Evolutionary conservation across 2,888 invertebrate genomes (phyloP).

Genomic region (Acleris laterana): DNA sequence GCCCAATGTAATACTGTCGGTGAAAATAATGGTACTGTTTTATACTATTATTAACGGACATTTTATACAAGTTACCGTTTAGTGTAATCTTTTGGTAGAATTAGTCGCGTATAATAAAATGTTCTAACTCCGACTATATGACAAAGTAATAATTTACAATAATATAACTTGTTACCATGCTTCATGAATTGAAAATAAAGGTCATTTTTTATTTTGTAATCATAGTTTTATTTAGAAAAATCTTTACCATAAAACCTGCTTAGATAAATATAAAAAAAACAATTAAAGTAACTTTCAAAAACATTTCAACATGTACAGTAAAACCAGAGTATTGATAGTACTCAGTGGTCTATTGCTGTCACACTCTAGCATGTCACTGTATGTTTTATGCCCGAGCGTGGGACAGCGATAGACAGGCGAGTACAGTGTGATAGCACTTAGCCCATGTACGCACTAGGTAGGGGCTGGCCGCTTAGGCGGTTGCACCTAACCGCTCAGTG

Average conservation of each 20-base stretch:
- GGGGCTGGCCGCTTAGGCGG: too few species aligned
- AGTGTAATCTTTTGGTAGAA: conserved; percentile 79
- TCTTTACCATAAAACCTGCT: conserved; percentile 22
- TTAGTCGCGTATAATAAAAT: conserved; percentile 76
- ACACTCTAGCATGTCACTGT: too few species aligned
- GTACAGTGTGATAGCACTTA: too few species aligned
- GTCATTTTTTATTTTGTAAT: conserved; percentile 83
- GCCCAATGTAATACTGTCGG: conserved; percentile 57
- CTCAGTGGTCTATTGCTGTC: too few species aligned
- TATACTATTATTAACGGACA: conserved; percentile 78
- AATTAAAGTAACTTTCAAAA: conserved; percentile 9
- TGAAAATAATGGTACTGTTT: conserved; percentile 74
- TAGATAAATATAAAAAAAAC: conserved; percentile 14
- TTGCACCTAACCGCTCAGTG: too few species aligned
- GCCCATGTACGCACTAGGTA: too few species aligned
- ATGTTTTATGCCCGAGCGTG: too few species aligned
- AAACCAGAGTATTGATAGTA: too few species aligned
- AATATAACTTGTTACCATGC: conserved; percentile 82
- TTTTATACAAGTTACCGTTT: conserved; percentile 84
- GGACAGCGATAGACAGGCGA: too few species aligned
- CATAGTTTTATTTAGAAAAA: conserved; percentile 59
- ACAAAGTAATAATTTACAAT: conserved; percentile 77
- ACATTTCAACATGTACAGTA: background rate
- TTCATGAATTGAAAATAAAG: conserved; percentile 82
- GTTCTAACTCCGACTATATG: conserved; percentile 75